Evolutionary conservation across 2,888 invertebrate species (phyloP).

Genomic region (Drosophila stalkeri): DNA sequence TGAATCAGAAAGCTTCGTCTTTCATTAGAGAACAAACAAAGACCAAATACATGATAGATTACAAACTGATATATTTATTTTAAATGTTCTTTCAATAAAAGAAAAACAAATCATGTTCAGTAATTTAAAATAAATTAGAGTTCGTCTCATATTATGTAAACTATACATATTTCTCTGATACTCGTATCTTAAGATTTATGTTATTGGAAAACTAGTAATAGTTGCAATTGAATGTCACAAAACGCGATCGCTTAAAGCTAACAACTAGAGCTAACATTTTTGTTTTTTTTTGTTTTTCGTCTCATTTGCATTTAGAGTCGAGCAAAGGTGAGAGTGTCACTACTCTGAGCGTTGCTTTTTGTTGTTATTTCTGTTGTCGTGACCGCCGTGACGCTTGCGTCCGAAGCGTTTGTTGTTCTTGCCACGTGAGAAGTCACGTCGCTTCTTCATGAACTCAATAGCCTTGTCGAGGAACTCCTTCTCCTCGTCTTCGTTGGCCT

Average conservation of each 20-base stretch:
- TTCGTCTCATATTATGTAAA: conserved; percentile 52
- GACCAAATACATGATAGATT: conserved; percentile 28
- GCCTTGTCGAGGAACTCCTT: conserved; percentile 88
- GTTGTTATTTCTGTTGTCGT: conserved; percentile 69
- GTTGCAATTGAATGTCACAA: conserved; percentile 44
- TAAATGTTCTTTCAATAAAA: conserved; percentile 33
- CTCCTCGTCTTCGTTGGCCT: conserved; percentile 91
- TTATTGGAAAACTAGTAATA: conserved; percentile 52
- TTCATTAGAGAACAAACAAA: not conserved
- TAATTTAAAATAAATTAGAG: conserved; percentile 64
- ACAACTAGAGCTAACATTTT: conserved; percentile 65
- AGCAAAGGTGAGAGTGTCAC: not conserved
- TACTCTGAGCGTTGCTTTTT: conserved; percentile 73
- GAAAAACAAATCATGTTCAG: conserved; percentile 39
- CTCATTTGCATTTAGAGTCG: conserved; percentile 18
- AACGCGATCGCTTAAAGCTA: conserved; percentile 57
- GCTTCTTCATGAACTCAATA: conserved; percentile 87
- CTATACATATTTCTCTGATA: conserved; percentile 52
- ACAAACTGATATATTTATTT: conserved; percentile 58
- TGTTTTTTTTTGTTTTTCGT: not conserved
- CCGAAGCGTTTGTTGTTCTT: conserved; percentile 74
- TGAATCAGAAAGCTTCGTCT: not conserved
- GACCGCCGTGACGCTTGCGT: conserved; percentile 81
- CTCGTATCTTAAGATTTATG: conserved; percentile 23
- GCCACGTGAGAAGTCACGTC: conserved; percentile 85